Percentiles rank a stretch among this genome's conserved stretches.
Conservation (phyloP, 2,888 invertebrate genomes). For the Andrena trimmerana region DNA sequence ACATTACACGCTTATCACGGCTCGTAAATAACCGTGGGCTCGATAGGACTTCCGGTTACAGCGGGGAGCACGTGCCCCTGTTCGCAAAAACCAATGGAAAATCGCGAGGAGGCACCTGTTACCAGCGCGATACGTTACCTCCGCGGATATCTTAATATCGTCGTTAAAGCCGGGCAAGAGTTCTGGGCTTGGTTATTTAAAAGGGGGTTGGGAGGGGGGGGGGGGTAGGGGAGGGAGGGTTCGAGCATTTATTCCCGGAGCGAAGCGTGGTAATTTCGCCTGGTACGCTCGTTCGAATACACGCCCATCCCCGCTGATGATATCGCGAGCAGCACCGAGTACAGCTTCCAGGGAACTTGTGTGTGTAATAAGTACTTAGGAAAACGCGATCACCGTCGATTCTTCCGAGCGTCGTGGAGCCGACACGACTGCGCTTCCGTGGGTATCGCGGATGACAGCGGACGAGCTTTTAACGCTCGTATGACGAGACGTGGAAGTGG, state of each 20-base stretch:
- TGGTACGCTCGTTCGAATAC: conserved; percentile 37
- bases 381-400: background rate
- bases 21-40: conserved; percentile 6
- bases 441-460: background rate
- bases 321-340: background rate
- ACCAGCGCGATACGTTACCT: conserved; percentile 53
- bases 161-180: conserved; percentile 23
- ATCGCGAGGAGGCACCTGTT: conserved; percentile 63
- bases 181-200: conserved; percentile 2
- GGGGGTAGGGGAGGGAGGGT: background rate
- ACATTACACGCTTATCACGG: conserved; percentile 6
- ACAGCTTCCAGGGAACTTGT: too few species aligned
- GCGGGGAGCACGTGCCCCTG: conserved; percentile 49
- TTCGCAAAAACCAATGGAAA: conserved; percentile 53
- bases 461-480: conserved; percentile 2
- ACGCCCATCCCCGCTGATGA: conserved; percentile 43
- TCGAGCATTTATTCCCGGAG: conserved; percentile 21
- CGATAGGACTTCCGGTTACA: conserved; percentile 7
- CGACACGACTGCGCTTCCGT: background rate
- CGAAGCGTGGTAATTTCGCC: conserved; percentile 21
- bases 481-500: background rate
- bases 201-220: background rate
- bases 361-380: too few species aligned
- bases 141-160: conserved; percentile 28
- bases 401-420: background rate